These are phyloP conservation scores for Drosophila putrida DNA, from an alignment of 2,888 invertebrate species.

Conservation along the genomic window DNA sequence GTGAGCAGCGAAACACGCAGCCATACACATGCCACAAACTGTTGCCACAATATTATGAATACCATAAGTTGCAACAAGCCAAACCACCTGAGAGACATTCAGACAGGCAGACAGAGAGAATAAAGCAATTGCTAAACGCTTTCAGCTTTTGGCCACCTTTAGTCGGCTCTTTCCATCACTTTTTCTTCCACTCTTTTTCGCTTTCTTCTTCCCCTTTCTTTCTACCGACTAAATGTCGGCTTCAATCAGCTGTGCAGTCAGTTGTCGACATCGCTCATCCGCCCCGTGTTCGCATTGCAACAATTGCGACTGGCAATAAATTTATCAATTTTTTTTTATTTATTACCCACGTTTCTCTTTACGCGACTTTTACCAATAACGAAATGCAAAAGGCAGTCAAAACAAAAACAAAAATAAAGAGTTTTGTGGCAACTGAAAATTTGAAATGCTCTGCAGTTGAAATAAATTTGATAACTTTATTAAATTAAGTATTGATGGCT, in stretches of 20 bases:
- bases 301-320: constrained; percentile 70
- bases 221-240: constrained; percentile 50
- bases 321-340: constrained; percentile 66
- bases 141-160: constrained; percentile 44
- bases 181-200: not conserved
- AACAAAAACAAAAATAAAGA: not conserved
- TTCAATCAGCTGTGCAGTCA: constrained; percentile 69
- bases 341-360: constrained; percentile 51
- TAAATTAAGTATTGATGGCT: not conserved
- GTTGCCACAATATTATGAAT: constrained; percentile 60
- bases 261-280: constrained; percentile 58
- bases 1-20: constrained; percentile 30
- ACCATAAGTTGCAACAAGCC: constrained; percentile 24
- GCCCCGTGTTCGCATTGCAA: constrained; percentile 55
- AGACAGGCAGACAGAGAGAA: constrained; percentile 16
- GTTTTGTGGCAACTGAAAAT: constrained; percentile 1
- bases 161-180: not conserved
- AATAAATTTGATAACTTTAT: not conserved
- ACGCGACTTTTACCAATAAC: constrained; percentile 39
- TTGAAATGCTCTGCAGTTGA: constrained; percentile 23
- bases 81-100: constrained; percentile 15
- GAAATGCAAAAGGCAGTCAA: constrained; percentile 30
- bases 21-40: constrained; percentile 23
- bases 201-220: not conserved
- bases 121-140: constrained; percentile 49